These are phyloP conservation scores for Scleropages formosus DNA, from an alignment of 2,797 vertebrate species.

Conservation along the genomic window DNA sequence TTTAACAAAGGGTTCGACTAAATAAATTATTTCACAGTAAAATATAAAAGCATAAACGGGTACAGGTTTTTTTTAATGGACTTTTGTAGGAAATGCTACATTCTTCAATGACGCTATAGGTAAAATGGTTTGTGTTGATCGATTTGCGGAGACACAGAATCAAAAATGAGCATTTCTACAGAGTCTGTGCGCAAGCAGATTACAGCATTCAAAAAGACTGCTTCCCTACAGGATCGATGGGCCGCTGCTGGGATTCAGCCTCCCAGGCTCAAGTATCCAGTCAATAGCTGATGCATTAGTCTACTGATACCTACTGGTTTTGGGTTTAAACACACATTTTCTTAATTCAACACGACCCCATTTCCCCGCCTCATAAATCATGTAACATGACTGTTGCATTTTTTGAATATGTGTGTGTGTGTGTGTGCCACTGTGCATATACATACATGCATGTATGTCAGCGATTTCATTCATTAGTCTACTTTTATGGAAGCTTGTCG, in stretches of 20 bases:
- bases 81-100: too few relatives aligned
- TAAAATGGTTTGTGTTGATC: too few relatives aligned
- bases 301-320: slow-evolving; percentile 67
- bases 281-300: slow-evolving; percentile 81
- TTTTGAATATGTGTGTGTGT: slow-evolving; percentile 2
- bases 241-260: slow-evolving; percentile 55
- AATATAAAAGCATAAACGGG: too few relatives aligned
- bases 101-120: too few relatives aligned
- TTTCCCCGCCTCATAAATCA: slow-evolving; percentile 79
- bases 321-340: slow-evolving; percentile 82
- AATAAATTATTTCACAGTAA: too few relatives aligned
- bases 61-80: too few relatives aligned
- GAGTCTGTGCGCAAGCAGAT: too few relatives aligned
- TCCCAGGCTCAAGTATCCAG: slow-evolving; percentile 73
- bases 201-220: slow-evolving; percentile 30
- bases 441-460: background rate
- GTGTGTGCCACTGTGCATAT: slow-evolving; percentile 18
- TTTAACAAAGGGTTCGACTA: too few relatives aligned
- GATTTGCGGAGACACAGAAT: too few relatives aligned
- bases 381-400: slow-evolving; percentile 67
- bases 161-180: too few relatives aligned
- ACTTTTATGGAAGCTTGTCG: background rate
- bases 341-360: slow-evolving; percentile 79
- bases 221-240: slow-evolving; percentile 58
- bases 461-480: background rate